Base-by-base conservation (phyloP, 92 coral and sea anemone genomes). In the Zoanthus solanderi region DNA sequence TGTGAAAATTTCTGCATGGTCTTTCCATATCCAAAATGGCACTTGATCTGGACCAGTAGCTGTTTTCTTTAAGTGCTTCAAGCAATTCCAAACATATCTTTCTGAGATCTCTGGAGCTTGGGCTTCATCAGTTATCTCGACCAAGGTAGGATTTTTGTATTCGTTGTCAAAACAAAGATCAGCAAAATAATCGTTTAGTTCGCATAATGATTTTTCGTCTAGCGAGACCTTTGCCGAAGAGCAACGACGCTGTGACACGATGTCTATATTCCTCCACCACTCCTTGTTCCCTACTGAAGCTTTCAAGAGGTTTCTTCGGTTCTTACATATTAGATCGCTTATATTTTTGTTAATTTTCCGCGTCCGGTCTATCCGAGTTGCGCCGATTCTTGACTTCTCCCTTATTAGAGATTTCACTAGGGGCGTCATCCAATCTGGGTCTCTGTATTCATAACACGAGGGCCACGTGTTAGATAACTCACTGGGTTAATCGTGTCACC, bases 1-100 rank as follows among this genome's bases (percentile, higher is more conserved):
- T 23, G 23, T 23, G 23, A 23, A 23, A 23, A 23, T 23, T 23
- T 23, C 23, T 23, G 23, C 23, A 23, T 23, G 23, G 23, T 23
- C 23, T 23, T 23, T 23, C 23, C 23, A 23, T 23, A 23, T 23
- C 23, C 23, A 23, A 23, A 23, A 23, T 23, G 23, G 23, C 23
- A 23, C 23, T 23, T 23, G 23, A 23, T 87, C 90, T 66, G 90
- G 90, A 7, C 84, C 90, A 52, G 82, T 87, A 37, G 84, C 90
- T 63, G 90, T 87, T 87, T 63, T 30, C 52, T 87, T 87, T 23
- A 87, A 13, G 69, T 72, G 52, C 45, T 71, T 71, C 67, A 84
- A 14, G 53, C 18, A 10, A 16, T 84, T 18, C 88, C 88, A 84
- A 16, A 84, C 31, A 30, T 72, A 69, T 79, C 88, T 73, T 75